Conservation (phyloP, 2,797 vertebrate species). For the Falco concolor region DNA sequence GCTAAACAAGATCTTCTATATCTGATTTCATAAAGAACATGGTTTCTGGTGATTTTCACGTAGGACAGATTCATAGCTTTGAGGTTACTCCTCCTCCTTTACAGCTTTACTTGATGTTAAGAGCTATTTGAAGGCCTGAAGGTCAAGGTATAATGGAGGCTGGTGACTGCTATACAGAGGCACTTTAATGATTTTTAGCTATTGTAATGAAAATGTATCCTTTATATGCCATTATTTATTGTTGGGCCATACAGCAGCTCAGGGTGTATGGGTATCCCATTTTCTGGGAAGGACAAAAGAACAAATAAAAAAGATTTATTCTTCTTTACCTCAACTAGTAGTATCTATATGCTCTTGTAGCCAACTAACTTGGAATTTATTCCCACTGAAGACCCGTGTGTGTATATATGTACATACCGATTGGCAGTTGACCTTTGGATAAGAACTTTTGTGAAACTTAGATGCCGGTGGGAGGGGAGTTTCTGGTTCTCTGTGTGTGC, state of each 20-base stretch:
- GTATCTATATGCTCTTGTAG: slow-evolving; percentile 19
- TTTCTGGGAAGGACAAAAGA: not conserved
- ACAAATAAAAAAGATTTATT: not conserved
- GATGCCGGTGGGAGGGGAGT: not conserved
- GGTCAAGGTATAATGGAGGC: not conserved
- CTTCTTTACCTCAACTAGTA: not conserved
- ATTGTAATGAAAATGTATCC: not conserved
- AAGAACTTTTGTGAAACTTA: slow-evolving; percentile 45
- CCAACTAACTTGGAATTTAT: slow-evolving; percentile 35
- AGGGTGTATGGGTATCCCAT: not conserved
- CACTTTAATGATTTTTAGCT: not conserved
- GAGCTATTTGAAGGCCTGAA: not conserved
- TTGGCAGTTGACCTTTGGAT: slow-evolving; percentile 57
- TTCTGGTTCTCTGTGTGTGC: slow-evolving; percentile 5
- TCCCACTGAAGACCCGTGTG: slow-evolving; percentile 32
- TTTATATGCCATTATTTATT: not conserved
- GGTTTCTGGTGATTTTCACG: not conserved
- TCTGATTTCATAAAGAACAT: not conserved
- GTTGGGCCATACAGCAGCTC: not conserved
- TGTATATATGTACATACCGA: slow-evolving; percentile 35
- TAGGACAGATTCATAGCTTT: not conserved
- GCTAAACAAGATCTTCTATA: not conserved
- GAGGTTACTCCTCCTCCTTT: not conserved
- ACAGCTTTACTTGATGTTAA: not conserved
- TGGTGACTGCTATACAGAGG: not conserved